Evolutionary conservation across 2,888 invertebrate species (phyloP).

Genomic region (Patella depressa): DNA sequence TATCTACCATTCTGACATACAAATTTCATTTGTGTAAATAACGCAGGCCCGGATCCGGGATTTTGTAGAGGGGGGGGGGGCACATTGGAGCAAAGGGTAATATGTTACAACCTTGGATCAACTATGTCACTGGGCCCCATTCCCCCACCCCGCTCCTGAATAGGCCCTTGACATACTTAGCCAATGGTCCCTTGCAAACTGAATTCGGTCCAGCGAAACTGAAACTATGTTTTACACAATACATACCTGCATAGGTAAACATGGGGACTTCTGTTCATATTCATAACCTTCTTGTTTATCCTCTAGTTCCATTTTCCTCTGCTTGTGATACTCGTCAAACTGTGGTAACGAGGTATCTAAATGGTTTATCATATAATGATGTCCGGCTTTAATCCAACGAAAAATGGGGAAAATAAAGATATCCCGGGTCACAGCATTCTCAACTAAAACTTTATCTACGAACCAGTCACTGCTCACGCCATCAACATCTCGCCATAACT

Average conservation of each 20-base stretch:
- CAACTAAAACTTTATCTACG: conserved; percentile 63
- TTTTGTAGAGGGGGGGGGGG: too few relatives aligned
- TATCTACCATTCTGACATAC: too few relatives aligned
- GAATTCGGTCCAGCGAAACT: too few relatives aligned
- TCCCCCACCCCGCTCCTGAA: too few relatives aligned
- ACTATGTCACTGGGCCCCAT: too few relatives aligned
- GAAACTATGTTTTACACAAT: too few relatives aligned
- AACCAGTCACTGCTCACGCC: conserved; percentile 71
- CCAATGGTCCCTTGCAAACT: too few relatives aligned
- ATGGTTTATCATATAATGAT: conserved; percentile 67
- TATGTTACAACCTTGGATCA: too few relatives aligned
- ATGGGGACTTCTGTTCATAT: conserved; percentile 44
- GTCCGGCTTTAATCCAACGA: conserved; percentile 70
- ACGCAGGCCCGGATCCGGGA: too few relatives aligned
- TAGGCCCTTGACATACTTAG: too few relatives aligned
- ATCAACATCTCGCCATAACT: conserved; percentile 67
- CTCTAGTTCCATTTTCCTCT: conserved; percentile 68
- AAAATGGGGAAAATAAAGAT: conserved; percentile 70
- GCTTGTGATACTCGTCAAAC: conserved; percentile 66
- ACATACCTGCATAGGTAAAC: conserved; percentile 57
- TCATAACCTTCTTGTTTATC: conserved; percentile 62
- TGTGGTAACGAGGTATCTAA: conserved; percentile 71
- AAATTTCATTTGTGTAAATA: too few relatives aligned
- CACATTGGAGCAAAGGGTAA: too few relatives aligned
- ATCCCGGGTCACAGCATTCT: conserved; percentile 52